Conservation (phyloP, 2,888 invertebrate species). For the Trichopoda pennipes region DNA sequence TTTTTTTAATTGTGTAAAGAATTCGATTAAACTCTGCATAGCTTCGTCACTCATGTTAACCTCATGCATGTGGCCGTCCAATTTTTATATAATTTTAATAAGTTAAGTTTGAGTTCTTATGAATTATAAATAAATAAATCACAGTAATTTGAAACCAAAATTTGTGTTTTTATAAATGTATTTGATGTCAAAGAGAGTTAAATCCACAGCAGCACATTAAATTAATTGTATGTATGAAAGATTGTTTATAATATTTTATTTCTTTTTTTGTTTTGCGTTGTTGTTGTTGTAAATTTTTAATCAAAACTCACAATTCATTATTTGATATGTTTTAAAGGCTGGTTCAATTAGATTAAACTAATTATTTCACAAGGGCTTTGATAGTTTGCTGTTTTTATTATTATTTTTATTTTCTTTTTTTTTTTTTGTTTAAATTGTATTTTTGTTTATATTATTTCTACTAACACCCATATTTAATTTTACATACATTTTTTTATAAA, state of each 20-base stretch:
- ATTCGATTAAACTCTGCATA: too few species aligned
- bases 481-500: constrained; percentile 13
- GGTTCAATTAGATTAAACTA: background rate
- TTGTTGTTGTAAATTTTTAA: constrained; percentile 27
- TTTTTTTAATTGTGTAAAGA: too few species aligned
- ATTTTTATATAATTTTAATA: background rate
- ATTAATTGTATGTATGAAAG: constrained; percentile 46
- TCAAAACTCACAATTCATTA: constrained; percentile 5
- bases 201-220: constrained; percentile 40
- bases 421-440: background rate
- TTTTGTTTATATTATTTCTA: constrained; percentile 8
- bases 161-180: constrained; percentile 41
- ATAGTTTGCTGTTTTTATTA: constrained; percentile 10
- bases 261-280: constrained; percentile 29
- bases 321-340: constrained; percentile 5
- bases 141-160: constrained; percentile 17
- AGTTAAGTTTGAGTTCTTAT: constrained; percentile 36
- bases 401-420: background rate
- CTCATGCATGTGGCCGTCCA: too few species aligned
- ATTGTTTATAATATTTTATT: constrained; percentile 20
- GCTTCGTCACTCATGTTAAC: too few species aligned
- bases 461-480: constrained; percentile 28
- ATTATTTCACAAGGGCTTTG: background rate
- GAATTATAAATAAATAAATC: background rate
- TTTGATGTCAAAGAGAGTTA: constrained; percentile 2